Conservation (phyloP, 53 echinoderm and acorn worm genomes). For the Arbacia lixula region DNA sequence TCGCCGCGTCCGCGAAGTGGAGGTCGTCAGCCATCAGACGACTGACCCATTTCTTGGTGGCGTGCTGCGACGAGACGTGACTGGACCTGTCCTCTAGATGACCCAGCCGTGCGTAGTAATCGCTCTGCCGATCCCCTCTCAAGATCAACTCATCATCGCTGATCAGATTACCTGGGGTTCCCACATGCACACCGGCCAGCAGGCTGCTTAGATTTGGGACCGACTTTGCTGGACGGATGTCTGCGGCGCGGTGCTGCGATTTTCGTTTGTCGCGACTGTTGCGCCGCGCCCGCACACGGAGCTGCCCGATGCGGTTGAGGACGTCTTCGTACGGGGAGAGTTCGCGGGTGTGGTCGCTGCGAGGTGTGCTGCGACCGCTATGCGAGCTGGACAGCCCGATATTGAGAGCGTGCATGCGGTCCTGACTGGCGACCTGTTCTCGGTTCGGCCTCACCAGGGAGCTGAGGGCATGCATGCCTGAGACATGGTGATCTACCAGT, state of each 20-base stretch:
- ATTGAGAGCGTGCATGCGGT: slow-evolving; percentile 27
- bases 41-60: slow-evolving; percentile 47
- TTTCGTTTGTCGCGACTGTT: background rate
- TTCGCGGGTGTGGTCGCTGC: slow-evolving; percentile 17
- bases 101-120: slow-evolving; percentile 35
- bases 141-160: background rate
- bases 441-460: background rate
- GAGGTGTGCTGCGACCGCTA: slow-evolving; percentile 26
- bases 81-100: slow-evolving; percentile 14
- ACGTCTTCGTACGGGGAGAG: slow-evolving; percentile 48
- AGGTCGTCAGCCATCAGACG: slow-evolving; percentile 28
- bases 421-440: background rate
- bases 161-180: background rate
- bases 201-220: slow-evolving; percentile 47
- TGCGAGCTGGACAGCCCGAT: slow-evolving; percentile 23
- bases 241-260: background rate
- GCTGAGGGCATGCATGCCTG: slow-evolving; percentile 14
- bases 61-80: background rate
- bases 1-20: background rate
- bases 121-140: slow-evolving; percentile 1
- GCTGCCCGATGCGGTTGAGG: slow-evolving; percentile 21
- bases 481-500: slow-evolving; percentile 1
- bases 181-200: slow-evolving; percentile 11
- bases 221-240: slow-evolving; percentile 42
- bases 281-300: slow-evolving; percentile 18